phyloP scores from a whole-genome alignment of 2,113 vertebrate species.

The Orientallactaga bullata region DNA sequence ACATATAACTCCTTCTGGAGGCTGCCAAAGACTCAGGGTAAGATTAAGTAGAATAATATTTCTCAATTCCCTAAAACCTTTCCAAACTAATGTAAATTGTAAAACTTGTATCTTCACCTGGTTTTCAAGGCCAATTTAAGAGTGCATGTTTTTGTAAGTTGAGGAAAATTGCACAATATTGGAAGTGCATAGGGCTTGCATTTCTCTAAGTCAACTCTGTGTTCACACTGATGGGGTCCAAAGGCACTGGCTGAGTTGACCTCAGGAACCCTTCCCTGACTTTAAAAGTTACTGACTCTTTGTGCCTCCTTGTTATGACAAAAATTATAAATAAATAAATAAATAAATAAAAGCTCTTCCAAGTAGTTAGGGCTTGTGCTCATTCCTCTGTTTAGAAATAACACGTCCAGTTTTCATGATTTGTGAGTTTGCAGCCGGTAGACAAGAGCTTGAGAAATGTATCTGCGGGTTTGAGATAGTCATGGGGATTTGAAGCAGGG shows the following conservation, averaged over 20 bases:
- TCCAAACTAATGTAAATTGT: slow-evolving; percentile 17
- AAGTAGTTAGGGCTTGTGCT: not conserved
- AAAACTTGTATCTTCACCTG: slow-evolving; percentile 39
- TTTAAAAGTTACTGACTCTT: slow-evolving; percentile 22
- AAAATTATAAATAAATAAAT: not conserved
- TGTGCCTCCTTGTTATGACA: not conserved
- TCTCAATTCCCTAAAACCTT: slow-evolving; percentile 34
- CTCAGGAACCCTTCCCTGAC: not conserved
- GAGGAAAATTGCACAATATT: not conserved
- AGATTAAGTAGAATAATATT: slow-evolving; percentile 19
- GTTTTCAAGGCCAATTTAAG: slow-evolving; percentile 1
- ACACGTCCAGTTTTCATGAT: not conserved
- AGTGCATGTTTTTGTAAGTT: not conserved
- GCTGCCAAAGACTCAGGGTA: not conserved
- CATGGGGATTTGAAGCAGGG: not conserved
- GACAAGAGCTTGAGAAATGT: not conserved
- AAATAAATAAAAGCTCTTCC: not conserved
- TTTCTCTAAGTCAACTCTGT: not conserved
- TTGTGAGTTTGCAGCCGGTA: not conserved
- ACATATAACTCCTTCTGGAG: slow-evolving; percentile 27
- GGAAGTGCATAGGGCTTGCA: not conserved
- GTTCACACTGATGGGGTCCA: not conserved
- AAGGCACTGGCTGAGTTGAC: not conserved
- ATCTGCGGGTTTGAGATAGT: not conserved
- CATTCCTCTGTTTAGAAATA: not conserved